A percentile compares a stretch with the other conserved stretches of the same genome.
Evolutionary conservation across 2,113 vertebrate genomes (phyloP).

Genomic region (Athene noctua): DNA sequence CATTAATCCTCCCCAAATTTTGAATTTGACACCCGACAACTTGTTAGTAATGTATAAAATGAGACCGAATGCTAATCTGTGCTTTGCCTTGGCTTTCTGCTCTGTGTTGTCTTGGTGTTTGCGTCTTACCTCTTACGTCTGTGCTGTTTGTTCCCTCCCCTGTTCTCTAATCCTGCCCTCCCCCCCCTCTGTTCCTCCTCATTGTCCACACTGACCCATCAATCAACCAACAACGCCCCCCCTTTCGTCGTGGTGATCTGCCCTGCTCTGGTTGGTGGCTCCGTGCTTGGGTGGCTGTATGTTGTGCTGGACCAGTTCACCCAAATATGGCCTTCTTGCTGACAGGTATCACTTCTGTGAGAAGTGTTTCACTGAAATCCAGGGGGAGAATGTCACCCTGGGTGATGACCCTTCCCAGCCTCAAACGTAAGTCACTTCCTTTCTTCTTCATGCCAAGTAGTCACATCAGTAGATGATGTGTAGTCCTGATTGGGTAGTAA

Average conservation of each 20-base stretch:
- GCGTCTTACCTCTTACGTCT: conserved; percentile 81
- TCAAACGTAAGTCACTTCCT: conserved; percentile 89
- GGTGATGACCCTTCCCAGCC: conserved; percentile 98
- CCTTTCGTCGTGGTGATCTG: conserved; percentile 81
- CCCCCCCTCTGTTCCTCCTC: conserved; percentile 74
- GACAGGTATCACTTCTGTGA: conserved; percentile 99
- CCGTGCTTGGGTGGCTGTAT: conserved; percentile 85
- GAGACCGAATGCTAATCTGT: conserved; percentile 91
- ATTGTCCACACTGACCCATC: conserved; percentile 83
- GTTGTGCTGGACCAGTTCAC: conserved; percentile 90
- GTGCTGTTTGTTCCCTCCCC: conserved; percentile 82
- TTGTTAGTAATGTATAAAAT: conserved; percentile 68
- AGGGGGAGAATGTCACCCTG: conserved; percentile 96
- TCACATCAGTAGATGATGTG: too few species aligned
- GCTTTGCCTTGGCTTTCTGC: conserved; percentile 98
- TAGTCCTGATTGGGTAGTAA: neutral
- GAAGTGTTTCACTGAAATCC: conserved; percentile 99
- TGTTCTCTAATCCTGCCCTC: conserved; percentile 79
- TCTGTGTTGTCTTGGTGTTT: conserved; percentile 88
- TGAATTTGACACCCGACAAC: conserved; percentile 12
- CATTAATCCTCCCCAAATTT: conserved; percentile 20
- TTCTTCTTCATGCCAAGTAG: neutral
- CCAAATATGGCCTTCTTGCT: conserved; percentile 91
- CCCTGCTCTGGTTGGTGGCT: conserved; percentile 85
- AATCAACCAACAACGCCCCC: conserved; percentile 82